phyloP scores from a whole-genome alignment of 2,113 vertebrate genomes.

The Toxotes chatareus region DNA sequence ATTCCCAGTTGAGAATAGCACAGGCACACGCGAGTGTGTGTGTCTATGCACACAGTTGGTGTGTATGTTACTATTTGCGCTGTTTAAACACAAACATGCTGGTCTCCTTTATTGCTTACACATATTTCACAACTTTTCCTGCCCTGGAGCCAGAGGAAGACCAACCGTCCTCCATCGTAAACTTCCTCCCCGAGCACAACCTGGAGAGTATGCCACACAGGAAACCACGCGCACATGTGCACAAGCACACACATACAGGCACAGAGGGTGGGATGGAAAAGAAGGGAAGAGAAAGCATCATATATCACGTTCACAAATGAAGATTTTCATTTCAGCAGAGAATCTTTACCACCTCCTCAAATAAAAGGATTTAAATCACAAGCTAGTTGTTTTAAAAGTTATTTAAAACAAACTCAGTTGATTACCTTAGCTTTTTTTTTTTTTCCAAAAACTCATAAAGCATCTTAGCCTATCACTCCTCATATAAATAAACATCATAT shows the following conservation, averaged over 20 bases:
- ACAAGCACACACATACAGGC: conserved; percentile 1
- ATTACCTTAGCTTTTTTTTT: not conserved
- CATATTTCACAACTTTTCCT: conserved; percentile 83
- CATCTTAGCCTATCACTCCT: not conserved
- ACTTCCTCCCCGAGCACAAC: conserved; percentile 67
- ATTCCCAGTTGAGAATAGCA: not conserved
- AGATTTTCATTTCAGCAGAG: conserved; percentile 25
- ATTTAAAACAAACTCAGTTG: not conserved
- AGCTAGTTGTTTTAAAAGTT: not conserved
- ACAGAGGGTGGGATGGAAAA: conserved; percentile 7
- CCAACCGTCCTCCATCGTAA: conserved; percentile 79
- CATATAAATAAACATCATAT: conserved; percentile 44
- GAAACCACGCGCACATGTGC: conserved; percentile 53
- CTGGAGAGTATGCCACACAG: conserved; percentile 68
- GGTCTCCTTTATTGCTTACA: conserved; percentile 77
- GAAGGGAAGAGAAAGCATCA: not conserved
- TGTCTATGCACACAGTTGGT: conserved; percentile 23
- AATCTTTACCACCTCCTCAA: not conserved
- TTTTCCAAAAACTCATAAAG: not conserved
- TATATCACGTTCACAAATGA: conserved; percentile 44
- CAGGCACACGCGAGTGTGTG: conserved; percentile 2
- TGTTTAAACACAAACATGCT: conserved; percentile 70
- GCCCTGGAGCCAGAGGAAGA: conserved; percentile 75
- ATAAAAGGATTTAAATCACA: conserved; percentile 14
- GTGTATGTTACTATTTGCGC: conserved; percentile 61